phyloP scores from a whole-genome alignment of 2,113 vertebrate genomes.

The human region DNA sequence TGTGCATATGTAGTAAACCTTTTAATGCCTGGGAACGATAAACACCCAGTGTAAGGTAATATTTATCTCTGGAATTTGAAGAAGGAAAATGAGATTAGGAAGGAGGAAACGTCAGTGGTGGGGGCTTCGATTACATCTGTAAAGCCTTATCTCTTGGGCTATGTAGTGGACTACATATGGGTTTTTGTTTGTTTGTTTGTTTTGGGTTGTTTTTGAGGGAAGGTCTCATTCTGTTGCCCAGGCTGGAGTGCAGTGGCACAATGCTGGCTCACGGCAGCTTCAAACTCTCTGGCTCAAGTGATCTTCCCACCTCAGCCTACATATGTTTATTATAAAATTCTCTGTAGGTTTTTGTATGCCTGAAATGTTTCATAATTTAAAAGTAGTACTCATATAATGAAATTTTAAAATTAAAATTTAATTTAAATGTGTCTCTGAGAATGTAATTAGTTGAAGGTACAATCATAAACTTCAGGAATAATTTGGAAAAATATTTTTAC shows the following conservation, averaged over 20 bases:
- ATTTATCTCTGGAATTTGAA: not conserved
- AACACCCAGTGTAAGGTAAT: not conserved
- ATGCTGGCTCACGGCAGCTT: too few species aligned
- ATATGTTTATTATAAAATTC: not conserved
- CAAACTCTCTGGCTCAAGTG: too few species aligned
- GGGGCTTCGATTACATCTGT: not conserved
- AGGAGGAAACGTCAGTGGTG: fast-evolving
- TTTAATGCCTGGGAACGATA: not conserved
- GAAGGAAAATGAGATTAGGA: not conserved
- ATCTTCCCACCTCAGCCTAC: too few species aligned
- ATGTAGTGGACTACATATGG: not conserved
- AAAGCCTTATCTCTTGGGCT: not conserved
- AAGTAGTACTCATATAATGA: not conserved
- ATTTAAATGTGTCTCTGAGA: not conserved
- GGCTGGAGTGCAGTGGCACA: too few species aligned
- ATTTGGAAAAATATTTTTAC: conserved; percentile 34
- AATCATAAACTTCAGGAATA: conserved; percentile 2
- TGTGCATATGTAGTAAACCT: not conserved
- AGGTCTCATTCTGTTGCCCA: too few species aligned
- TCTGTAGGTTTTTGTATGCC: not conserved
- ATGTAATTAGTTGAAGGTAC: not conserved
- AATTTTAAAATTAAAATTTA: not conserved
- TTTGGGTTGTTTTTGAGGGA: too few species aligned
- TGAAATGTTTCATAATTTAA: not conserved
- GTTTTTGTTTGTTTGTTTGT: not conserved